A percentile compares a stretch with the other conserved stretches of the same genome.
Conservation (phyloP, 2,888 invertebrate genomes). For the Allygus modestus region DNA sequence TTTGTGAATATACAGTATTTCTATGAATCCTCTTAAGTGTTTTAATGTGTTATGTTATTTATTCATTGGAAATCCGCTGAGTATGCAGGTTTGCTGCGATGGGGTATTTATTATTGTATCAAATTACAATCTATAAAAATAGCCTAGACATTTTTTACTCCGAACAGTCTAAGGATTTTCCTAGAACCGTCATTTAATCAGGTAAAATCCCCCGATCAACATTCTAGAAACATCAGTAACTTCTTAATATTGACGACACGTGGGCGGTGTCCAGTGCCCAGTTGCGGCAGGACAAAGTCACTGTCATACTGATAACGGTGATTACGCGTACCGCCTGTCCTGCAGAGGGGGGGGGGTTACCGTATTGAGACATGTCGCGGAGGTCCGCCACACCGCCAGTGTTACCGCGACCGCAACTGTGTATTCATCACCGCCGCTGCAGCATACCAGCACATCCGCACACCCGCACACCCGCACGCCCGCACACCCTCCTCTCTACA, state of each 20-base stretch:
- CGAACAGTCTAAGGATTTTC: too few relatives aligned
- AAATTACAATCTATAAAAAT: too few relatives aligned
- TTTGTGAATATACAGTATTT: too few relatives aligned
- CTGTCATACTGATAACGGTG: not conserved
- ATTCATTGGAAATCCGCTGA: too few relatives aligned
- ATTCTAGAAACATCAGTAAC: not conserved
- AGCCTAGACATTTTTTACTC: too few relatives aligned
- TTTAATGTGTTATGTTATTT: too few relatives aligned
- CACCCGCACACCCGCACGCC: too few relatives aligned
- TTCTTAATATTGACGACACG: not conserved
- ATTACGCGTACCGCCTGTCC: not conserved
- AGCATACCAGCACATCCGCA: too few relatives aligned
- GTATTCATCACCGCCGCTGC: not conserved
- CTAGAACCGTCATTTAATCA: too few relatives aligned
- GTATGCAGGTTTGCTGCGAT: too few relatives aligned
- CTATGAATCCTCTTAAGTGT: too few relatives aligned
- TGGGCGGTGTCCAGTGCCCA: not conserved
- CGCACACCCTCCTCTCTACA: not conserved
- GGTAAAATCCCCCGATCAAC: not conserved
- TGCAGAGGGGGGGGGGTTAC: not conserved
- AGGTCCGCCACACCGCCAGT: not conserved
- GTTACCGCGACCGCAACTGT: not conserved
- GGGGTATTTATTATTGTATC: too few relatives aligned
- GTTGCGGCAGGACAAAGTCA: not conserved
- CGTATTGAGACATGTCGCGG: not conserved